Percentiles rank a stretch among this genome's conserved stretches.
Conservation (phyloP, 1,140 invertebrate species). For the Glossosoma conforme region DNA sequence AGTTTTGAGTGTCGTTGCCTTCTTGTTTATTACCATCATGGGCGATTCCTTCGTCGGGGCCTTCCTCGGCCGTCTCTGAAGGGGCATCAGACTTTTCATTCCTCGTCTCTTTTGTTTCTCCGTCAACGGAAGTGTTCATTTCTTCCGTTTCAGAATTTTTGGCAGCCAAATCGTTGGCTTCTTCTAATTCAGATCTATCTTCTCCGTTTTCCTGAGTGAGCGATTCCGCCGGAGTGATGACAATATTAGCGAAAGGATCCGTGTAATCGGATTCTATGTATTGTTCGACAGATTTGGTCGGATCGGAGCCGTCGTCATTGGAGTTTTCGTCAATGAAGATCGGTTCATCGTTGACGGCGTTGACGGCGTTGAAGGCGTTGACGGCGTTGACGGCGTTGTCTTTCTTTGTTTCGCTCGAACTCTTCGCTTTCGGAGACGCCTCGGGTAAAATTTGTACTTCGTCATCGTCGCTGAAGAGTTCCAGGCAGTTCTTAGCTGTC, state of each 20-base stretch:
- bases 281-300: constrained; percentile 35
- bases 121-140: too few species aligned
- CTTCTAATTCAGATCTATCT: too few species aligned
- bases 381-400: not conserved
- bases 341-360: constrained; percentile 40
- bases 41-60: not conserved
- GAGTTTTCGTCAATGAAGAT: constrained; percentile 52
- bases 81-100: too few species aligned
- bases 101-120: too few species aligned
- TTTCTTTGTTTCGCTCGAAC: not conserved
- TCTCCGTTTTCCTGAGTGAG: too few species aligned
- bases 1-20: constrained; percentile 9
- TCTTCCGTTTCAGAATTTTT: too few species aligned
- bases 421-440: not conserved
- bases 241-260: too few species aligned
- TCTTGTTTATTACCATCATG: constrained; percentile 7
- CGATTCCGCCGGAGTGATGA: too few species aligned
- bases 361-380: too few species aligned
- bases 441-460: constrained; percentile 45
- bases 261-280: not conserved
- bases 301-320: too few species aligned
- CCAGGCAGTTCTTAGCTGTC: constrained; percentile 34
- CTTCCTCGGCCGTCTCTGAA: too few species aligned
- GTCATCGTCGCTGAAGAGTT: constrained; percentile 24
- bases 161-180: too few species aligned